phyloP scores from a whole-genome alignment of 2,113 vertebrate species.

The Meriones unguiculatus region DNA sequence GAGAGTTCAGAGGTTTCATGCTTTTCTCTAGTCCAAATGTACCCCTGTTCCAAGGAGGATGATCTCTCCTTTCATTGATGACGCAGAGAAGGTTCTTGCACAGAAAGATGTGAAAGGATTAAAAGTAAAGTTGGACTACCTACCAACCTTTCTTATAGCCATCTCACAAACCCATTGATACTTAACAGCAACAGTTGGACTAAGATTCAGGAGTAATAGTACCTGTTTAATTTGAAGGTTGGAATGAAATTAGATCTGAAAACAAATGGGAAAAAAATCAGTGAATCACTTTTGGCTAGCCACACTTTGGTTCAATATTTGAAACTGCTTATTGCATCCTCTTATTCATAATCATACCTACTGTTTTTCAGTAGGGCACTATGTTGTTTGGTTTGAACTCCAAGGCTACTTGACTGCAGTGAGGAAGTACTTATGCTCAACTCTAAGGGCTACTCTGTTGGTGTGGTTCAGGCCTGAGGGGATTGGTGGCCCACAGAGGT shows the following conservation, averaged over 20 bases:
- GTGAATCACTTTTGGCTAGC: neutral
- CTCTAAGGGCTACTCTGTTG: neutral
- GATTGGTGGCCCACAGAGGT: neutral
- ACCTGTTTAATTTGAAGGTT: neutral
- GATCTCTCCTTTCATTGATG: neutral
- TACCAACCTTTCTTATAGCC: neutral
- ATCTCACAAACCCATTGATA: neutral
- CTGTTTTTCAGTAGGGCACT: neutral
- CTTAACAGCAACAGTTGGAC: neutral
- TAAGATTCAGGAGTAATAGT: neutral
- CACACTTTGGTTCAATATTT: neutral
- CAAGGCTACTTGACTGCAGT: neutral
- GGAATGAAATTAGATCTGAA: neutral
- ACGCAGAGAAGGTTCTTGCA: neutral
- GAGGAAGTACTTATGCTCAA: neutral
- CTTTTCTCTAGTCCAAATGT: neutral
- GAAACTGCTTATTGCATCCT: neutral
- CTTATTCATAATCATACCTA: neutral
- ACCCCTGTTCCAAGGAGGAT: neutral
- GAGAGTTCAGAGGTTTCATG: no score
- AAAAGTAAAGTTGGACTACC: neutral
- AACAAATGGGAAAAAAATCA: neutral
- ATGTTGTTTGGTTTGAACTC: neutral
- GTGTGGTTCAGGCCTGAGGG: neutral
- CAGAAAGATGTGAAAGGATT: neutral